phyloP scores from a whole-genome alignment of 2,797 vertebrate species.

The Sorex maritimensis region DNA sequence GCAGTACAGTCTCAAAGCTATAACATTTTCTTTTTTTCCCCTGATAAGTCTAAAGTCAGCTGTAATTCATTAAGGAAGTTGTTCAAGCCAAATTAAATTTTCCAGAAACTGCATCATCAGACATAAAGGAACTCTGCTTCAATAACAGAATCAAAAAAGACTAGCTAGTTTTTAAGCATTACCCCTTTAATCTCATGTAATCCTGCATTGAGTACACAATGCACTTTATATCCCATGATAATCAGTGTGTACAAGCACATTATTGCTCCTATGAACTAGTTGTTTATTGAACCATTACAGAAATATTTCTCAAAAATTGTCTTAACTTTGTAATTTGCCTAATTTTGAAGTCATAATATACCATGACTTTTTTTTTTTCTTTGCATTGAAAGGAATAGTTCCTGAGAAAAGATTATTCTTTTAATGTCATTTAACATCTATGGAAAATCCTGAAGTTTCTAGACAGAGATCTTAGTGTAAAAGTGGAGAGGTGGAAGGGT shows the following conservation, averaged over 20 bases:
- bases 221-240: conserved; percentile 72
- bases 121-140: conserved; percentile 78
- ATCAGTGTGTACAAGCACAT: conserved; percentile 44
- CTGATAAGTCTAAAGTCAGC: conserved; percentile 80
- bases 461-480: not conserved
- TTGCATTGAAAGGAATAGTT: conserved; percentile 38
- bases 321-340: conserved; percentile 50
- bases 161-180: conserved; percentile 67
- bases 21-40: conserved; percentile 82
- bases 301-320: conserved; percentile 59
- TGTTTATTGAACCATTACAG: conserved; percentile 65
- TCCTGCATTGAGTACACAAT: conserved; percentile 66
- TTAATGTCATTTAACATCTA: conserved; percentile 39
- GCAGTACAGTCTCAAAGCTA: conserved; percentile 26
- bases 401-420: not conserved
- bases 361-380: not conserved
- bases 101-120: conserved; percentile 86
- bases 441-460: not conserved
- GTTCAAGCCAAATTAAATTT: conserved; percentile 85
- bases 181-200: conserved; percentile 65
- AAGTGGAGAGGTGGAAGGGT: not conserved
- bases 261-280: conserved; percentile 63
- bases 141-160: conserved; percentile 67
- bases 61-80: conserved; percentile 87
- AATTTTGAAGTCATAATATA: conserved; percentile 65